Conservation (phyloP, 2,113 vertebrate species). For the Chunga burmeisteri region DNA sequence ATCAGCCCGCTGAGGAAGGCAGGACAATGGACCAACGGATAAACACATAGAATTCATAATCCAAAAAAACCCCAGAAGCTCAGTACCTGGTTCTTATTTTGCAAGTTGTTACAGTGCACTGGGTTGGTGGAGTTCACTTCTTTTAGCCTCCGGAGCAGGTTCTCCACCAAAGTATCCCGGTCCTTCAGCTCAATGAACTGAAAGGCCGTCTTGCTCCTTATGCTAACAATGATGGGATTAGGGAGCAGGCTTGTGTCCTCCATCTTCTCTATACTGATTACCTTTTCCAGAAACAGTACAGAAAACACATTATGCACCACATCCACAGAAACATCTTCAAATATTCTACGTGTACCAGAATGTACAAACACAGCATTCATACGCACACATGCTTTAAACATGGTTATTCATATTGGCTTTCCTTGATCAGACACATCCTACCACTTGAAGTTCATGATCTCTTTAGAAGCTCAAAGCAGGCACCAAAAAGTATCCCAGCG, state of each 20-base stretch:
- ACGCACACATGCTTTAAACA: neutral
- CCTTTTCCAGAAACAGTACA: constrained; percentile 70
- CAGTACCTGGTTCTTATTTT: constrained; percentile 66
- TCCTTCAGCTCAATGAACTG: constrained; percentile 92
- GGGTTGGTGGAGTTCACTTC: constrained; percentile 68
- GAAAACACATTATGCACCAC: neutral
- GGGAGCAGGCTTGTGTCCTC: constrained; percentile 91
- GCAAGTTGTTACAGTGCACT: constrained; percentile 13
- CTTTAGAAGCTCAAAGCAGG: neutral
- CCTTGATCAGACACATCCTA: neutral
- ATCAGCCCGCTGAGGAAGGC: neutral
- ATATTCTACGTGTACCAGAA: neutral
- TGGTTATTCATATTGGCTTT: neutral
- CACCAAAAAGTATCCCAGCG: neutral
- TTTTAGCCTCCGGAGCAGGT: constrained; percentile 76
- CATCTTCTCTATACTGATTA: constrained; percentile 91
- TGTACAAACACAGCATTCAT: neutral
- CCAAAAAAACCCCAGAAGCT: neutral
- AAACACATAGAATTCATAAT: neutral
- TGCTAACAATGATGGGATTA: constrained; percentile 89
- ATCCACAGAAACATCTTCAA: neutral
- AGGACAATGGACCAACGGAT: neutral
- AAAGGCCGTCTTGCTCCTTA: constrained; percentile 90
- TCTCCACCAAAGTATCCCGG: constrained; percentile 84
- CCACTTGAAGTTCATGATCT: neutral